Conservation (phyloP, 2,888 invertebrate genomes). For the Drosophila nr. fundita region DNA sequence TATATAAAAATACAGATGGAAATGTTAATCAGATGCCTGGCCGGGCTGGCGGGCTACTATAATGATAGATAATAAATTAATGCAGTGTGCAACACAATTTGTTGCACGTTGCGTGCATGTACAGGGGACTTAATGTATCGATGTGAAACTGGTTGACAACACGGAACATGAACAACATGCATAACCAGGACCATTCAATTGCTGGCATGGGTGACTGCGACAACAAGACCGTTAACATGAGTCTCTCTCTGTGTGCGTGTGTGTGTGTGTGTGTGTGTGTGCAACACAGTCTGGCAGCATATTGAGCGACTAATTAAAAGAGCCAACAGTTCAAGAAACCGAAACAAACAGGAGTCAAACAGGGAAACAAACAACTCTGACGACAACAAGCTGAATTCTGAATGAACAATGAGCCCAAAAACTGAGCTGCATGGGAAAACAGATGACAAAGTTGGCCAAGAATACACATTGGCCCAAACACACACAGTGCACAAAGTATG, state of each 20-base stretch:
- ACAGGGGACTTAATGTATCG: constrained; percentile 64
- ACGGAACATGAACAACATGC: constrained; percentile 27
- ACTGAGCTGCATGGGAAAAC: constrained; percentile 12
- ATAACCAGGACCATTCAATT: constrained; percentile 31
- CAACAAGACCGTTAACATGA: constrained; percentile 52
- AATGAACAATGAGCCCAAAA: constrained; percentile 45
- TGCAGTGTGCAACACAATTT: constrained; percentile 61
- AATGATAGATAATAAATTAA: constrained; percentile 73
- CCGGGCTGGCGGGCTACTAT: constrained; percentile 17
- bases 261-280: constrained; percentile 3
- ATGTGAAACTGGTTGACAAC: constrained; percentile 28
- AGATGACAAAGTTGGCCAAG: constrained; percentile 24
- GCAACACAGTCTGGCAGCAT: constrained; percentile 45
- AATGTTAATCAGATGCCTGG: constrained; percentile 51
- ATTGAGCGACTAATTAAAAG: constrained; percentile 71
- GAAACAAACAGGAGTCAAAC: constrained; percentile 43
- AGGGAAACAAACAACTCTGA: constrained; percentile 48
- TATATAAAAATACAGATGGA: constrained; percentile 60
- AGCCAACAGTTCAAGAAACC: constrained; percentile 32
- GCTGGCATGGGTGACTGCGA: constrained; percentile 6
- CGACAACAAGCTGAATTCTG: constrained; percentile 49
- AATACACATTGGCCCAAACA: neutral
- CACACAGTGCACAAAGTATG: neutral
- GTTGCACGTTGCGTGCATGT: constrained; percentile 61
- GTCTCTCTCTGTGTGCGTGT: constrained; percentile 3